Percentiles rank a stretch among this genome's conserved stretches.
Evolutionary conservation across 1,140 invertebrate genomes (phyloP).

Genomic region (Eulimnadia texana): DNA sequence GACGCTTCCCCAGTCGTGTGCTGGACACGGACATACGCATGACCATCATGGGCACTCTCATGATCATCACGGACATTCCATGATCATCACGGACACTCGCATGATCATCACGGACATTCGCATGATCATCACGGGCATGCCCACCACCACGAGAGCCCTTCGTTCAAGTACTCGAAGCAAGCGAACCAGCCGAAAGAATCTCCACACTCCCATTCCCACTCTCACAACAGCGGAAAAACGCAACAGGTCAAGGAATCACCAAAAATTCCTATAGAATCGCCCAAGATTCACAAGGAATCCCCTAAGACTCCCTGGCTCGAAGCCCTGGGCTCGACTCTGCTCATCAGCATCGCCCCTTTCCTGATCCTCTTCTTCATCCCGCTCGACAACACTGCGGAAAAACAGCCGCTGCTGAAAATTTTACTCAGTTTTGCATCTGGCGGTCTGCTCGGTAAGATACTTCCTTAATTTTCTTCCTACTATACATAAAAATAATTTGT

Average conservation of each 20-base stretch:
- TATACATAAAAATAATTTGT: neutral
- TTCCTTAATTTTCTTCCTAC: too few species aligned
- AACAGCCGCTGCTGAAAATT: constrained; percentile 71
- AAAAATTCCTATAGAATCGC: constrained; percentile 24
- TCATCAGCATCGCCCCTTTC: constrained; percentile 89
- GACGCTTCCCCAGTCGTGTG: constrained; percentile 6
- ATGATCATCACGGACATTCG: constrained; percentile 26
- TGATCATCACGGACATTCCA: constrained; percentile 30
- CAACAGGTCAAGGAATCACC: constrained; percentile 29
- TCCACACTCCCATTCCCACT: constrained; percentile 17
- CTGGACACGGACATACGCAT: constrained; percentile 16
- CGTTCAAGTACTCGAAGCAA: constrained; percentile 56
- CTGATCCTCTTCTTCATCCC: constrained; percentile 88
- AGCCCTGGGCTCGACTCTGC: constrained; percentile 70
- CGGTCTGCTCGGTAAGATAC: constrained; percentile 57
- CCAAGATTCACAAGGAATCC: constrained; percentile 26
- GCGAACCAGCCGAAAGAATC: constrained; percentile 39
- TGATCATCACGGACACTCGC: constrained; percentile 25
- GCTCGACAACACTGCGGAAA: constrained; percentile 67
- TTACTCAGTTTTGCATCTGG: constrained; percentile 88
- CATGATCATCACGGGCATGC: constrained; percentile 27
- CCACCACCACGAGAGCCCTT: constrained; percentile 31
- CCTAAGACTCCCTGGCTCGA: constrained; percentile 51
- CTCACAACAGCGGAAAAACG: constrained; percentile 24
- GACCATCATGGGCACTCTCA: constrained; percentile 25